Base-by-base conservation (phyloP, 23 tunicate species). In the Aplidium turbinatum region DNA sequence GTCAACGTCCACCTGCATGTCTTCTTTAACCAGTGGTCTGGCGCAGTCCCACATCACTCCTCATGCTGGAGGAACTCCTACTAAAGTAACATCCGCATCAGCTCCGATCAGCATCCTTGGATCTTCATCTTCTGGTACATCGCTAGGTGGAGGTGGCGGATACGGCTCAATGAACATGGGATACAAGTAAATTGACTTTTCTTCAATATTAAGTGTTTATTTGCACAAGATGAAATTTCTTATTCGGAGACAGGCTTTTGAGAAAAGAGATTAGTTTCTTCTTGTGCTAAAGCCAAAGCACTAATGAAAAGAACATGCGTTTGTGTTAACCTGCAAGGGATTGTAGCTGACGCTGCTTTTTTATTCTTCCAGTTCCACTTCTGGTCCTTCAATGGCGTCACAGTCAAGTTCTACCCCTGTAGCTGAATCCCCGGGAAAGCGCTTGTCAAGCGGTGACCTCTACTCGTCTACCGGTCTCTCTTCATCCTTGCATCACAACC, bases 341-440 rank as follows among this genome's bases (percentile, higher is more conserved):
- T n/a, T n/a, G n/a, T n/a, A n/a, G n/a, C n/a, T n/a, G n/a, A n/a
- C n/a, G n/a, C n/a, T n/a, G n/a, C n/a, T n/a, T n/a, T n/a, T n/a
- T n/a, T n/a, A n/a, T 36, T 35, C 28, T 70, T 47, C 27, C 35
- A 70, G 76, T 35, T 20, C 76, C 9, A 47, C 76, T 3, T 16
- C 73, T 19, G 58, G 35, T 29, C 58, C 76, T 28, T 6, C 66
- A 7, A 23, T 6, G 6, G 54, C 57, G 1, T 71, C 87, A 26
- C 51, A 58, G 35, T 35, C 57, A 2, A 61, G 79, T 1, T 54
- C 69, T 18, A 48, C 66, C 35, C 87, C 87, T 6, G 45, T 26
- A 9, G 78, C 70, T 1, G 63, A 73, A 0, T 81, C 87, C 3
- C 87, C 87, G 0, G 87, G 87, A 16, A 71, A 72, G 33, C 87